phyloP scores from a whole-genome alignment of 2,797 vertebrate species.

The Gymnocypris eckloni region DNA sequence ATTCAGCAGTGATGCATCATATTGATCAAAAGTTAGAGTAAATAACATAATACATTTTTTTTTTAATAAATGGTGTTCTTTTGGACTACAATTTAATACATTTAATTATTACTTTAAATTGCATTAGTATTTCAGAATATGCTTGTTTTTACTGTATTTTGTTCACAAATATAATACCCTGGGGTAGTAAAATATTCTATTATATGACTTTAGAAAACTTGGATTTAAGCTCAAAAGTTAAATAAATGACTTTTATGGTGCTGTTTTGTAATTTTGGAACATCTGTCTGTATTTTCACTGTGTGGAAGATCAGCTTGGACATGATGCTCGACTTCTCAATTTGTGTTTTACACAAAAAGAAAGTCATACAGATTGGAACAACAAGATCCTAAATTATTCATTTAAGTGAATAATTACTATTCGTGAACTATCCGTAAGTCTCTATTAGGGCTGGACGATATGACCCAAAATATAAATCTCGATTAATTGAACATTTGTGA shows the following conservation, averaged over 20 bases:
- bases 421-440: neutral
- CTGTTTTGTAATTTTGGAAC: neutral
- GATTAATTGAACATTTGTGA: neutral
- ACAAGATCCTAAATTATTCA: neutral
- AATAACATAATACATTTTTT: neutral
- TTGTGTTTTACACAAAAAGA: neutral
- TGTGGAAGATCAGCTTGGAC: neutral
- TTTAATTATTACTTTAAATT: neutral
- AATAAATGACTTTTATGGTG: neutral
- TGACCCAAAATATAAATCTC: neutral
- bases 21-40: neutral
- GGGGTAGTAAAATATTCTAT: neutral
- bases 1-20: neutral
- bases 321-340: neutral
- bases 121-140: neutral
- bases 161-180: no score
- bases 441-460: neutral
- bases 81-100: neutral
- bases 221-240: neutral
- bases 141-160: neutral
- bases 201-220: no score
- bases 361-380: slow-evolving; percentile 1
- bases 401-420: neutral
- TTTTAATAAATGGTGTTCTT: neutral
- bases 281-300: neutral